phyloP scores from a whole-genome alignment of 2,888 invertebrate genomes.

The Conomelus anceps region DNA sequence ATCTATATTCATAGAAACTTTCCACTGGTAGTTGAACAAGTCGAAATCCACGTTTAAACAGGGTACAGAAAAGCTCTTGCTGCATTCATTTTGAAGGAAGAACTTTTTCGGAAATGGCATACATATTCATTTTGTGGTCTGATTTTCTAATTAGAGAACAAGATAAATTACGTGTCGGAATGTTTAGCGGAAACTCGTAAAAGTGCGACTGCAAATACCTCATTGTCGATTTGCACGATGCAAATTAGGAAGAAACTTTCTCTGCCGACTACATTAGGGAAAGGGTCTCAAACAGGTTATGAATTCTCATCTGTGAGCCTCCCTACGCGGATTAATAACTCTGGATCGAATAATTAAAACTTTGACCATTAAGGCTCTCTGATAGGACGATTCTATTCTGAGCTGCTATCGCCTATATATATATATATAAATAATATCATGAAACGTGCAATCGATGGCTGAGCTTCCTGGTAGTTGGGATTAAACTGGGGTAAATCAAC shows the following conservation, averaged over 20 bases:
- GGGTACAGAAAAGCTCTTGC: background rate
- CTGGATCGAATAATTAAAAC: slow-evolving; percentile 9
- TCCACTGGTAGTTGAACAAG: background rate
- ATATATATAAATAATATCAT: background rate
- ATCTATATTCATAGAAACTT: background rate
- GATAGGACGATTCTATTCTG: background rate
- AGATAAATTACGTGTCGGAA: background rate
- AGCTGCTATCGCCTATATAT: background rate
- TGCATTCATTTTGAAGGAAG: background rate
- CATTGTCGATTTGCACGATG: background rate
- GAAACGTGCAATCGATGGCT: background rate
- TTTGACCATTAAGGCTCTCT: slow-evolving; percentile 7
- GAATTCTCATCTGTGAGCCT: background rate
- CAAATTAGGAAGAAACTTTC: background rate
- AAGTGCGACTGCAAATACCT: background rate
- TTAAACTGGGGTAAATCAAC: background rate
- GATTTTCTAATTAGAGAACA: background rate
- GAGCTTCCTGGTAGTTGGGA: background rate
- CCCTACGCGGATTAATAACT: background rate
- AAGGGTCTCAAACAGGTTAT: background rate
- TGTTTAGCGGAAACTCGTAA: background rate
- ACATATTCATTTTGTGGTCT: background rate
- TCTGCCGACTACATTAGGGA: background rate
- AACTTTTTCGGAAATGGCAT: background rate
- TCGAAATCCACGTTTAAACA: background rate